These are phyloP conservation scores for Misgurnus mizolepis DNA, from an alignment of 2,113 vertebrate species.

Conservation along the genomic window DNA sequence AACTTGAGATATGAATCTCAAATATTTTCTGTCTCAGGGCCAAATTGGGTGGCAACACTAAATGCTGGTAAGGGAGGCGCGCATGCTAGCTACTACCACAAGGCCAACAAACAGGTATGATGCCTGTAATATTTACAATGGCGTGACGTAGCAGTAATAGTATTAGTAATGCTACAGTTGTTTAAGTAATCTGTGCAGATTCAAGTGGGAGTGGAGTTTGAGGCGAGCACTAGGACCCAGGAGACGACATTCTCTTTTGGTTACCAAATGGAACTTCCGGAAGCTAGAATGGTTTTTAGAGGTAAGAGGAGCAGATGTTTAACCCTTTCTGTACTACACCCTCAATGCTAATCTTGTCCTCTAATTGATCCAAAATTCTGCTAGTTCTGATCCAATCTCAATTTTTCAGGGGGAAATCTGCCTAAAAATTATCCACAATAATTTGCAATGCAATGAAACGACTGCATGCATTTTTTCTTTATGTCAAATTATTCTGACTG, in stretches of 20 bases:
- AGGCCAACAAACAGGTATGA: constrained; percentile 89
- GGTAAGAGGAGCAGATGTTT: constrained; percentile 69
- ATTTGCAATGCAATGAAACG: too few species aligned
- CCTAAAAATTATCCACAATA: too few species aligned
- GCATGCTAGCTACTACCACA: constrained; percentile 95
- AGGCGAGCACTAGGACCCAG: constrained; percentile 92
- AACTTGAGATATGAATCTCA: neutral
- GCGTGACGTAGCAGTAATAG: neutral
- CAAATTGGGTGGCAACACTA: constrained; percentile 88
- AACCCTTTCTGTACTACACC: too few species aligned
- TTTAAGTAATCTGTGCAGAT: constrained; percentile 71
- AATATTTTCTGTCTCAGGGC: constrained; percentile 68
- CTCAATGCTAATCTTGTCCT: too few species aligned
- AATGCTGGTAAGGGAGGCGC: constrained; percentile 93
- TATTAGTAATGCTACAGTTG: neutral
- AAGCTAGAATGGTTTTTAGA: constrained; percentile 90
- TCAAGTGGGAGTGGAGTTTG: constrained; percentile 95
- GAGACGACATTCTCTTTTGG: constrained; percentile 94
- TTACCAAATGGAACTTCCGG: constrained; percentile 90
- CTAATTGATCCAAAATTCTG: too few species aligned
- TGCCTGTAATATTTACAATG: neutral
- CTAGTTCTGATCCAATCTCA: too few species aligned
- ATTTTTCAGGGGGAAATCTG: too few species aligned
- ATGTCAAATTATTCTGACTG: too few species aligned
- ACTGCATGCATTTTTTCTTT: too few species aligned